Conservation (phyloP, 64 coral and sea anemone species). For the Pachyseris speciosa region DNA sequence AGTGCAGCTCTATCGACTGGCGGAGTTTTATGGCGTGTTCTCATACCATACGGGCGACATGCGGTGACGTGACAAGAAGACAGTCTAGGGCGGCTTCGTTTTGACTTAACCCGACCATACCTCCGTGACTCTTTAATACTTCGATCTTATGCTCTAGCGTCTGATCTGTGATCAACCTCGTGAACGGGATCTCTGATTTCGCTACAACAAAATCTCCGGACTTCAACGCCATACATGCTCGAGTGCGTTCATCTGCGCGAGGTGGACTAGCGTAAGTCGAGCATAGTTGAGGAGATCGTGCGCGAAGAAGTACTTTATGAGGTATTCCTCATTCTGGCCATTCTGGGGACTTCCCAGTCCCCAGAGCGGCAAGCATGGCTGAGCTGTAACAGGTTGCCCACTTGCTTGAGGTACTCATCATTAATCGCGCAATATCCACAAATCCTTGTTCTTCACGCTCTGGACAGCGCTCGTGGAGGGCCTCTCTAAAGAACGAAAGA, state of each 20-base stretch:
- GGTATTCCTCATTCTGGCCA: background rate
- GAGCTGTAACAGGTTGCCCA: background rate
- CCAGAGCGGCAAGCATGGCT: background rate
- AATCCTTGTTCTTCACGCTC: background rate
- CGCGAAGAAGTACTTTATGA: background rate
- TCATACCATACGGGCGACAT: slow-evolving; percentile 49
- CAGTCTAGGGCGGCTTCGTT: slow-evolving; percentile 42
- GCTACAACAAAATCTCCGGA: slow-evolving; percentile 50
- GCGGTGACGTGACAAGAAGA: slow-evolving; percentile 50
- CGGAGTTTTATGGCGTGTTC: slow-evolving; percentile 12
- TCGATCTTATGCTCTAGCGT: slow-evolving; percentile 55
- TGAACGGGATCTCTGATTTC: slow-evolving; percentile 55
- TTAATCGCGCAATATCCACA: background rate
- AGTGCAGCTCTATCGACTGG: slow-evolving; percentile 35
- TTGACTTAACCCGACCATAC: slow-evolving; percentile 54
- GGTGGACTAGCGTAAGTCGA: background rate
- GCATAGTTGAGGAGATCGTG: background rate
- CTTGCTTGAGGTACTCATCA: background rate
- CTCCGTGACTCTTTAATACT: slow-evolving; percentile 41
- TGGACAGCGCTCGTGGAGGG: background rate
- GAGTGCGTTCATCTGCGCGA: background rate
- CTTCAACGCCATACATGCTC: slow-evolving; percentile 36
- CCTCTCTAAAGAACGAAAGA: background rate
- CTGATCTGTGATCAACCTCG: slow-evolving; percentile 32
- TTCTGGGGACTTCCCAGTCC: background rate